These are phyloP conservation scores for Acrobasis consociella DNA, from an alignment of 2,888 invertebrate genomes.

Conservation along the genomic window DNA sequence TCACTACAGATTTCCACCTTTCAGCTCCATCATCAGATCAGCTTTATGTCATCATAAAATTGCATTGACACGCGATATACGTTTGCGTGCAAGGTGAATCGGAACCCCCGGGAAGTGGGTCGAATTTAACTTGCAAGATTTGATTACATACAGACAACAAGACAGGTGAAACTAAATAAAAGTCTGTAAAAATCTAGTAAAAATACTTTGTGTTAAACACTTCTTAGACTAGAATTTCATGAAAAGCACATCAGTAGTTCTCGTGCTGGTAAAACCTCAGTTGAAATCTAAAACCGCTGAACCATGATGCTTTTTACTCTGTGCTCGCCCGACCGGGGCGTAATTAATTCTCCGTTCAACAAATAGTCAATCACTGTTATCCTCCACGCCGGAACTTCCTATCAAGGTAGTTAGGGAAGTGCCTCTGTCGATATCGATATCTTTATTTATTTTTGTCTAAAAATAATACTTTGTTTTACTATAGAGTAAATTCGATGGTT, in stretches of 20 bases:
- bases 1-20: too few relatives aligned
- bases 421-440: not conserved
- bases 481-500: too few relatives aligned
- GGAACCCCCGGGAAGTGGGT: too few relatives aligned
- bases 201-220: too few relatives aligned
- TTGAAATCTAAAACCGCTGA: conserved; percentile 15
- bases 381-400: conserved; percentile 28
- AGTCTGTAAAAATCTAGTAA: too few relatives aligned
- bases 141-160: too few relatives aligned
- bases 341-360: conserved; percentile 31
- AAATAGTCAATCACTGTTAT: conserved; percentile 31
- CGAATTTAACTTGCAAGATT: too few relatives aligned
- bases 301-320: conserved; percentile 13
- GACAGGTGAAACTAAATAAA: too few relatives aligned
- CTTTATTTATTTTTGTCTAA: not conserved
- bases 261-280: conserved; percentile 4
- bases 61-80: too few relatives aligned
- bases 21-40: too few relatives aligned
- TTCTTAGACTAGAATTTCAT: not conserved
- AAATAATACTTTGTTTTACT: not conserved
- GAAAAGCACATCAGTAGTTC: not conserved
- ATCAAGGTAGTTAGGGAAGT: conserved; percentile 12
- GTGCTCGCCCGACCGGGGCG: not conserved
- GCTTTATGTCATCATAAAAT: too few relatives aligned
- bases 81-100: too few relatives aligned